Base-by-base conservation (phyloP, 1,140 invertebrate species). In the Drosophila yakuba region DNA sequence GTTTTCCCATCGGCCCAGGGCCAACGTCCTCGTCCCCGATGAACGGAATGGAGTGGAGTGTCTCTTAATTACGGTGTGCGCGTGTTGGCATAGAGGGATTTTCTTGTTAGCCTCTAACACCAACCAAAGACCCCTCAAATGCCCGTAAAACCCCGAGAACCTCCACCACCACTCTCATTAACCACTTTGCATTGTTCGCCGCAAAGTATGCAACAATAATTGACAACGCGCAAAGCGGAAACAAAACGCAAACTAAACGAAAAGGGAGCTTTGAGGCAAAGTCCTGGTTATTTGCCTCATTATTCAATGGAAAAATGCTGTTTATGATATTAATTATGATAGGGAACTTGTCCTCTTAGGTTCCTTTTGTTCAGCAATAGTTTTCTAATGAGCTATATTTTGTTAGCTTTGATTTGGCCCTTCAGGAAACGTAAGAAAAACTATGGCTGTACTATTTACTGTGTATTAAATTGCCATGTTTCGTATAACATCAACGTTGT, bases 21-120 rank as follows among this genome's bases (percentile, higher is more conserved):
- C 80, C 75, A 54, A 52, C 50, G 43, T 66, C 67, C 71, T 60
- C 50, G 43, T 73, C 74, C 71, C 64, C 52, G 45, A 64, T 56
- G 61, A 58, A 61, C 60, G 48, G 71, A 48, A 55, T 54, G 39
- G 63, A 67, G 83, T 80, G 72, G 84, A 89, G 84, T 88, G 76
- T 79, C 84, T 83, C 84, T 88, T 88, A 88, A 88, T 88, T 88
- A 88, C 84, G 68, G 75, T 79, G 79, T 83, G 84, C 76, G 83
- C 76, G 78, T 88, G 83, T 88, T 83, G 83, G 75, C 79, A 83
- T 71, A 83, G 74, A 79, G 84, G 83, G 83, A 83, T 89, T 88
- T 86, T 85, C 79, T 73, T 79, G 78, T 86, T 84, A 75, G 74
- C 57, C 67, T 50, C 69, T 67, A 71, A 71, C 69, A 69, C 66